Conservation (phyloP, 1,140 invertebrate species). For the Anoplophora glabripennis region DNA sequence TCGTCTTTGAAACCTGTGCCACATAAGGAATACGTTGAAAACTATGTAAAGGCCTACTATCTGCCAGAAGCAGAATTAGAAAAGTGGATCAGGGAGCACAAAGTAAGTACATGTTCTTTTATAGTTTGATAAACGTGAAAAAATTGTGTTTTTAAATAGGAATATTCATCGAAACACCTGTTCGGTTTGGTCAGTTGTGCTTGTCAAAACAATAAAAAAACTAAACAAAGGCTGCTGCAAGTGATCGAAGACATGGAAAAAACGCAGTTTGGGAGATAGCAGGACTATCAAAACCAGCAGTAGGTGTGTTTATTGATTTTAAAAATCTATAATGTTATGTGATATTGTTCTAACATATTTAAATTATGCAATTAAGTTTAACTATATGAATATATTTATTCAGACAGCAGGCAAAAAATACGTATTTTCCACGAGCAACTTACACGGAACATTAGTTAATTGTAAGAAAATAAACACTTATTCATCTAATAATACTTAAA, state of each 20-base stretch:
- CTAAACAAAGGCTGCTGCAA: constrained; percentile 70
- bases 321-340: constrained; percentile 11
- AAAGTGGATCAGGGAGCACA: constrained; percentile 82
- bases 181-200: constrained; percentile 79
- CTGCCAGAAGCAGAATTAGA: constrained; percentile 84
- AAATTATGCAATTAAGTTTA: constrained; percentile 1
- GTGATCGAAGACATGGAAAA: constrained; percentile 65
- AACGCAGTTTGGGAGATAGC: constrained; percentile 28
- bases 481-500: no score
- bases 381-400: background rate
- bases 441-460: no score
- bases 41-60: constrained; percentile 96
- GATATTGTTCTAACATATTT: constrained; percentile 14
- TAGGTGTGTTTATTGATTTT: background rate
- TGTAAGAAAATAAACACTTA: no score
- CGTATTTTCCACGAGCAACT: no score
- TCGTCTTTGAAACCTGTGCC: constrained; percentile 81
- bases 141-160: constrained; percentile 50
- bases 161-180: constrained; percentile 88
- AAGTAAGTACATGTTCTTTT: constrained; percentile 52
- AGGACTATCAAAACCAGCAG: background rate
- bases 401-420: no score
- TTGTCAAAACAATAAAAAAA: constrained; percentile 85
- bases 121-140: background rate
- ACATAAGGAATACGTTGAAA: constrained; percentile 86